Evolutionary conservation across 1,140 invertebrate species (phyloP).

Genomic region (Gonioctena quinquepunctata): DNA sequence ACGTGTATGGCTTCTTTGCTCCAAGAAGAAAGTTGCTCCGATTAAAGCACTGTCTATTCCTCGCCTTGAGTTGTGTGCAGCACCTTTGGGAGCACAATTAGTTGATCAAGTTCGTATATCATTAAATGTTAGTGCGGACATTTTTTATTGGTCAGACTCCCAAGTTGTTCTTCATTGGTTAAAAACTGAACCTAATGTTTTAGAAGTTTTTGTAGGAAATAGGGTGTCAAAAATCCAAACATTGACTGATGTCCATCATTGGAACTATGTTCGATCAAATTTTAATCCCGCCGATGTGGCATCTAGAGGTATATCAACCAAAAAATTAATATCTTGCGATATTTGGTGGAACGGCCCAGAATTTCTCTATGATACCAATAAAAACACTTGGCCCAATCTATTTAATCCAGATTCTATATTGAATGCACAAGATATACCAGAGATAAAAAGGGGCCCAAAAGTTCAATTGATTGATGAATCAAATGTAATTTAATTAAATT

Average conservation of each 20-base stretch:
- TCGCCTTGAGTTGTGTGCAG: not conserved
- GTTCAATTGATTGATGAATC: too few species aligned
- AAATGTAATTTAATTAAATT: too few species aligned
- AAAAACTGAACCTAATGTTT: constrained; percentile 13
- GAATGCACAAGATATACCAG: too few species aligned
- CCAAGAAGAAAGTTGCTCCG: not conserved
- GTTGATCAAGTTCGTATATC: not conserved
- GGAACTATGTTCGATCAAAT: not conserved
- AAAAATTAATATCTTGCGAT: not conserved
- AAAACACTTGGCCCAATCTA: too few species aligned
- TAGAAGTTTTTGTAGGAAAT: constrained; percentile 22
- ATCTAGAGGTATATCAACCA: not conserved
- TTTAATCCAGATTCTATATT: too few species aligned
- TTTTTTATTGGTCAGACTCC: constrained; percentile 14
- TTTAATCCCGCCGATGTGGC: constrained; percentile 12
- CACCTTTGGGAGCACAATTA: not conserved
- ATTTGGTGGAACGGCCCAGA: constrained; percentile 27
- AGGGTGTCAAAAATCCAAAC: constrained; percentile 12
- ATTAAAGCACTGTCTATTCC: not conserved
- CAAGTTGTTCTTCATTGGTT: constrained; percentile 30
- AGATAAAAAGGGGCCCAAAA: too few species aligned
- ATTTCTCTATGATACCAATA: constrained; percentile 5
- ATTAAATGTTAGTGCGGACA: not conserved
- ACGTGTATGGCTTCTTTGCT: not conserved
- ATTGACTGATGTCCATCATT: not conserved